Base-by-base conservation (phyloP, 1,140 invertebrate genomes). In the Leptinotarsa texana region DNA sequence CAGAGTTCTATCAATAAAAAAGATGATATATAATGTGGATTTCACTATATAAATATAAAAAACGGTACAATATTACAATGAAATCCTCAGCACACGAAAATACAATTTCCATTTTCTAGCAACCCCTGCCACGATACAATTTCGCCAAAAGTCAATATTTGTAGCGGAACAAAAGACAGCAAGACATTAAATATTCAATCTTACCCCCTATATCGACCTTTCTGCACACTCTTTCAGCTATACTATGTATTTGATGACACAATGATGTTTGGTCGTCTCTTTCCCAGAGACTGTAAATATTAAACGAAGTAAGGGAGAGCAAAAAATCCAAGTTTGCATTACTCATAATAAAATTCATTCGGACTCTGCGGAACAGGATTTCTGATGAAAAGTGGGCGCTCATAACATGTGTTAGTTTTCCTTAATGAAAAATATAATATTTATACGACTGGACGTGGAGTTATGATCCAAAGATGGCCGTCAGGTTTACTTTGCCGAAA, bases 281-380 rank as follows among this genome's bases (percentile, higher is more conserved):
- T 69, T 69, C 68, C 69, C 15, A 48, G 47, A 73, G 75, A 68
- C 65, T 73, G 75, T 76, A 76, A 76, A 76, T 76, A 76, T 76
- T 76, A 76, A 73, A 73, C 65, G 75, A 76, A 76, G 73, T 73
- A 74, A 73, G 75, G 75, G 75, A 70, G 18, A 51, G 68, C 49
- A 65, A 63, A 74, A 70, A 77, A 63, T 66, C 66, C 57, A 74
- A 77, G 63, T 63, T 77, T 77, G 69, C 42, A 73, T 70, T 77
- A 42, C 67, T 47, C 62, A 66, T 68, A 77, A 77, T 77, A 74
- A 77, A 74, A 74, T 74, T 63, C 73, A 57, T 51, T 67, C 65
- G 71, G 61, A 27, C 63, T 24, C 21, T 21, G 22, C 6, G 21
- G 63, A 17, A 22, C n/a, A 18, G 22, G 21, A 22, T 66, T 66